Conservation (phyloP, 2,113 vertebrate genomes). For the Mormyrus lacerda region DNA sequence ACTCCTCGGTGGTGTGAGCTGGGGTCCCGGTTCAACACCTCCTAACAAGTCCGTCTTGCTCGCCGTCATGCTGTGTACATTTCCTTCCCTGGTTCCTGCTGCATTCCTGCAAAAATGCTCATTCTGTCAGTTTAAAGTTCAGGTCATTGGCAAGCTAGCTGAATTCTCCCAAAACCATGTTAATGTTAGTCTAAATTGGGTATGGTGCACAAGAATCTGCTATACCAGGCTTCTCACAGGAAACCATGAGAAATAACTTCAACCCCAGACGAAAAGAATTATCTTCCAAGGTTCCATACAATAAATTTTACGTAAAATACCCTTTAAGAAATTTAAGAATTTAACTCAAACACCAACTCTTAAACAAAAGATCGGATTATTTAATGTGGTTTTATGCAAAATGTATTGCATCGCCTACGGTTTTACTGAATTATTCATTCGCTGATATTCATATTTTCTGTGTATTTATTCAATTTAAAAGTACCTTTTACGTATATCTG, state of each 20-base stretch:
- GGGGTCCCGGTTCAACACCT: slow-evolving; percentile 19
- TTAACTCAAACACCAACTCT: background rate
- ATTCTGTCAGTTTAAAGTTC: background rate
- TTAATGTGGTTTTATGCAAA: background rate
- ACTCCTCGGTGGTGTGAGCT: slow-evolving; percentile 10
- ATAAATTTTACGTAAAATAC: background rate
- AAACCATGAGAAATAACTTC: background rate
- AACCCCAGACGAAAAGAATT: background rate
- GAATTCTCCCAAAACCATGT: background rate
- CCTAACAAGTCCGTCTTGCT: slow-evolving; percentile 29
- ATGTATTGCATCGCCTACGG: background rate
- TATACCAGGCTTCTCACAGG: background rate
- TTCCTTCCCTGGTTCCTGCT: background rate
- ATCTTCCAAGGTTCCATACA: background rate
- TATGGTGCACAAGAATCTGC: background rate
- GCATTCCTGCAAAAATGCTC: slow-evolving; percentile 17
- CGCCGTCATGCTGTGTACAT: slow-evolving; percentile 12
- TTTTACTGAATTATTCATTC: background rate
- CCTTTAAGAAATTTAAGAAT: background rate
- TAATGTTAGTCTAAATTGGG: background rate
- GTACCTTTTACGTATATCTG: background rate
- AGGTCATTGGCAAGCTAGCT: background rate
- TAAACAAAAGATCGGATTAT: background rate
- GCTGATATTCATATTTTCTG: background rate
- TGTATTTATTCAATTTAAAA: background rate